These are phyloP conservation scores for Enteromius mattozi DNA, from an alignment of 2,797 vertebrate species.

Conservation along the genomic window DNA sequence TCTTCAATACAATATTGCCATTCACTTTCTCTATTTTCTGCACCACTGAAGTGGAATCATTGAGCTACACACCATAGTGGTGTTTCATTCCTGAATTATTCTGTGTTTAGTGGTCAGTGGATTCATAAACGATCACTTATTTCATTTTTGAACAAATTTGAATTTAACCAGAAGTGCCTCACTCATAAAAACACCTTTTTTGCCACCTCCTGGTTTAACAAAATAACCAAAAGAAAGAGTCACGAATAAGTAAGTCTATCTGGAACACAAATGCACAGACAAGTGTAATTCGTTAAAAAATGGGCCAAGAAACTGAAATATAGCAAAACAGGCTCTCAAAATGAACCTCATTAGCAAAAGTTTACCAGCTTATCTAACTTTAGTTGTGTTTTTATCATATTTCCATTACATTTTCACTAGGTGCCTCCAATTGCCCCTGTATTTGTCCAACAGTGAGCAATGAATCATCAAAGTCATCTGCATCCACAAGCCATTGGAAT, in stretches of 20 bases:
- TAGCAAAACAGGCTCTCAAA: background rate
- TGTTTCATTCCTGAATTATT: background rate
- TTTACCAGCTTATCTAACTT: background rate
- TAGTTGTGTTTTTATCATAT: background rate
- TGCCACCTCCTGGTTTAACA: background rate
- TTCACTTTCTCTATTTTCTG: background rate
- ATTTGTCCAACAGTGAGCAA: conserved; percentile 47
- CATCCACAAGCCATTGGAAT: conserved; percentile 46
- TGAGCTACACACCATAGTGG: background rate
- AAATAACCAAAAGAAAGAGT: background rate
- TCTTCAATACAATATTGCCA: background rate
- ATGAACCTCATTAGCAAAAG: background rate
- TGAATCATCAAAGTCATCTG: conserved; percentile 10
- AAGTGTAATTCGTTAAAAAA: background rate
- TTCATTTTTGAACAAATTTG: background rate
- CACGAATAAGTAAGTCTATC: background rate
- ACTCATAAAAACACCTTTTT: too few species aligned
- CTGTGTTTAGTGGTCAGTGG: background rate
- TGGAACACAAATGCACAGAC: background rate
- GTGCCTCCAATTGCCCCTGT: conserved; percentile 54
- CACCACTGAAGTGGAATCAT: background rate
- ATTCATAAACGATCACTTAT: background rate
- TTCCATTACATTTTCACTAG: conserved; percentile 43
- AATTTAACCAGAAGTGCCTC: too few species aligned
- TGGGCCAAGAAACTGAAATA: background rate